phyloP scores from a whole-genome alignment of 1,140 invertebrate genomes.

The Tetranychus cinnabarinus region DNA sequence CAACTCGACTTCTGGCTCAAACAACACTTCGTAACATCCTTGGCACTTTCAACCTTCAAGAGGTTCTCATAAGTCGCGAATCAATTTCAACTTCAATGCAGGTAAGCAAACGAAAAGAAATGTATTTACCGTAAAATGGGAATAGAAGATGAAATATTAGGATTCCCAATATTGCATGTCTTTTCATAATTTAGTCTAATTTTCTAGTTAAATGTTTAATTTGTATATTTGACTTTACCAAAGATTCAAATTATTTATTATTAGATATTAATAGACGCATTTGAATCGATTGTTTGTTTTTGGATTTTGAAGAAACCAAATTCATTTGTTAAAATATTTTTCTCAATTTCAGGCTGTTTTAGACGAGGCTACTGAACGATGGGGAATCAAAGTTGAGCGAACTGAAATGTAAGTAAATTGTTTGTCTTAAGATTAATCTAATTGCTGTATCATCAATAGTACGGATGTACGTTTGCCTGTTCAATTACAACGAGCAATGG shows the following conservation, averaged over 20 bases:
- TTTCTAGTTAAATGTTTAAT: no score
- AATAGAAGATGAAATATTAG: no score
- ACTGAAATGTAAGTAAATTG: slow-evolving; percentile 22
- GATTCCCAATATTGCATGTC: no score
- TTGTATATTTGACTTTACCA: no score
- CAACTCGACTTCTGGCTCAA: slow-evolving; percentile 29
- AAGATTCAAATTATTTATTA: no score
- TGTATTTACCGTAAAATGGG: no score
- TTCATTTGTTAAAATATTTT: not conserved
- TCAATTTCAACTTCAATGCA: slow-evolving; percentile 66
- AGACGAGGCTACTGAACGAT: slow-evolving; percentile 24
- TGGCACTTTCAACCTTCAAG: slow-evolving; percentile 68
- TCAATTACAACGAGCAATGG: slow-evolving; percentile 28
- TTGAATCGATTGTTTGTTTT: not conserved
- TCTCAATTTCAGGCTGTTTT: not conserved
- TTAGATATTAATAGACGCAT: not conserved
- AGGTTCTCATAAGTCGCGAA: slow-evolving; percentile 72
- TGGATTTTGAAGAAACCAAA: no score
- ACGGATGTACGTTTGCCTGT: slow-evolving; percentile 32
- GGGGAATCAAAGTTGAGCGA: slow-evolving; percentile 33
- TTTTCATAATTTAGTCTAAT: no score
- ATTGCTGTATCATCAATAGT: slow-evolving; percentile 15
- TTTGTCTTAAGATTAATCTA: not conserved
- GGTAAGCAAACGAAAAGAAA: slow-evolving; percentile 1
- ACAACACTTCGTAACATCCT: slow-evolving; percentile 30